Evolutionary conservation across 2,888 invertebrate species (phyloP).

Genomic region (Eristalis arbustorum): DNA sequence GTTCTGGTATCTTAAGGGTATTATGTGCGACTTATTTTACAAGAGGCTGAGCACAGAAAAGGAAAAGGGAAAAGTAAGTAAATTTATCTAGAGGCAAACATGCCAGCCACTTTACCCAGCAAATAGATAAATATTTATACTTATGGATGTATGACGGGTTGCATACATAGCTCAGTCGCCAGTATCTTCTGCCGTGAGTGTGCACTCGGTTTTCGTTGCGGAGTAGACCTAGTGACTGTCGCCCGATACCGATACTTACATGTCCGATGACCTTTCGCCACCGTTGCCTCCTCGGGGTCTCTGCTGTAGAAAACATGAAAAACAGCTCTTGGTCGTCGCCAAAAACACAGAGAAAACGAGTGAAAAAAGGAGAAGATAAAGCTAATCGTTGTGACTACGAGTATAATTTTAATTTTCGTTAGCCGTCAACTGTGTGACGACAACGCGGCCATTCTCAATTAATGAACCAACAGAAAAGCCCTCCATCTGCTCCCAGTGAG

Average conservation of each 20-base stretch:
- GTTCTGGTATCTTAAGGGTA: constrained; percentile 1
- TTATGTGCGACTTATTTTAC: background rate
- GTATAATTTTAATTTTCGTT: constrained; percentile 32
- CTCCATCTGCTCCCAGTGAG: background rate
- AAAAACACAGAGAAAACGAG: too few relatives aligned
- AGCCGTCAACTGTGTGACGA: constrained; percentile 34
- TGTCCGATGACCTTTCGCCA: background rate
- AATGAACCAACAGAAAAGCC: too few relatives aligned
- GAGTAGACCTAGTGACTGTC: background rate
- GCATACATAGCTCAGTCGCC: background rate
- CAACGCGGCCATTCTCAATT: constrained; percentile 39
- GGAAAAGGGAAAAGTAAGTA: constrained; percentile 30
- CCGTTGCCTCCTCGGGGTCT: background rate
- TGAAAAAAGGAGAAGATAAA: background rate
- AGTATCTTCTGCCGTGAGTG: background rate
- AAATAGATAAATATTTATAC: constrained; percentile 67
- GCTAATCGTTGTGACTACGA: constrained; percentile 11
- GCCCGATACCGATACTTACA: background rate
- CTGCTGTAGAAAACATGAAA: background rate
- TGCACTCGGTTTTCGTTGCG: background rate
- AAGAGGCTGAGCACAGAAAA: background rate
- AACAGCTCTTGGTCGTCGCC: too few relatives aligned
- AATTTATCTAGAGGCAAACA: constrained; percentile 62
- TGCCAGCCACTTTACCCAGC: constrained; percentile 54
- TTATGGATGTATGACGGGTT: constrained; percentile 47